Base-by-base conservation (phyloP, 1,140 invertebrate species). In the Trichomalopsis sarcophagae region DNA sequence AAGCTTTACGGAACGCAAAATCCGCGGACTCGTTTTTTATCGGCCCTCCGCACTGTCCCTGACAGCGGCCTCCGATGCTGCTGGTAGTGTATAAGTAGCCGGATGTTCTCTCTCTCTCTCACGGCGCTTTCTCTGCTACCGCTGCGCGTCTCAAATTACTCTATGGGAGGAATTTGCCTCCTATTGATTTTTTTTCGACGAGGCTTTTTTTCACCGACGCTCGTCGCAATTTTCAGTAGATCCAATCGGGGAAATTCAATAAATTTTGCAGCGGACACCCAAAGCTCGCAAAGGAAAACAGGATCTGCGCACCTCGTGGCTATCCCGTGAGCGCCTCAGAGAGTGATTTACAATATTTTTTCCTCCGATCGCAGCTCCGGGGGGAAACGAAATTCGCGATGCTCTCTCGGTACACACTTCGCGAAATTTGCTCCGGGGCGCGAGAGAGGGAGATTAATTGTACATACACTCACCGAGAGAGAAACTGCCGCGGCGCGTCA, bases 21-120 rank as follows among this genome's bases (percentile, higher is more conserved):
- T 91, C 89, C 88, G 87, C 89, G 87, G 90, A 89, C 89, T 89
- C 87, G 89, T 92, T 91, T 91, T 87, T 84, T 71, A 71, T 76
- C 30, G 62, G n/a, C 36, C 27, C 62, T 33, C 30, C 68, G 62
- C 62, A 4, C 68, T 30, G 9, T 11, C 68, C 68, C 68, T 71
- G 68, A 71, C 68, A 71, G 68, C 66, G 23, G 66, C 23, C 66
- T n/a, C 50, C 11, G 50, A 21, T 55, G 17, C 17, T 50, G 14
- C 47, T 9, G 40, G 10, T 50, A 50, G n/a, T 9, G 2, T 17
- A 30, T 17, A 71, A 71, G 68, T 71, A 71, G 68, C 68, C 68
- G 68, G 68, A 71, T 33, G 68, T 10, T 71, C 23, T 30, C 68
- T 69, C 23, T 30, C 68, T 69, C 68, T 69, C 27, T 27, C 27